A percentile compares a stretch with the other conserved stretches of the same genome.
Evolutionary conservation across 1,140 invertebrate genomes (phyloP).

Genomic region (Aphaenogaster ashmeadi): DNA sequence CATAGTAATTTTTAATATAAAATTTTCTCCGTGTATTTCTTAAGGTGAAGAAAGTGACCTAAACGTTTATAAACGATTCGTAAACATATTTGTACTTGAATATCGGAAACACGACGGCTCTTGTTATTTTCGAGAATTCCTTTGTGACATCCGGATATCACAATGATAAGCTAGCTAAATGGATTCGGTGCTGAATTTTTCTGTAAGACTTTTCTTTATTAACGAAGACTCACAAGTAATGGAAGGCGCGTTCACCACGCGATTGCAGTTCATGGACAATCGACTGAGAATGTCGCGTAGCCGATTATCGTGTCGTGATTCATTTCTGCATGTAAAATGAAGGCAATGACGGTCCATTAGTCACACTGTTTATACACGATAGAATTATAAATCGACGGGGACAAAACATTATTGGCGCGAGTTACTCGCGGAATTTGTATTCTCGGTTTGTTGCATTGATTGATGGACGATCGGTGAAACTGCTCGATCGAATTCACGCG

Average conservation of each 20-base stretch:
- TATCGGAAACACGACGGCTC: neutral
- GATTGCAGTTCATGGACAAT: slow-evolving; percentile 72
- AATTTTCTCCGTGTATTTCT: no score
- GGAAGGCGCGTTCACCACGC: slow-evolving; percentile 55
- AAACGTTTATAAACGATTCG: neutral
- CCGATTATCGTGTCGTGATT: slow-evolving; percentile 74
- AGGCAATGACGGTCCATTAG: slow-evolving; percentile 69
- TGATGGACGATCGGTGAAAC: neutral
- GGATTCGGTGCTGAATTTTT: neutral
- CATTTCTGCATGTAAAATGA: slow-evolving; percentile 73
- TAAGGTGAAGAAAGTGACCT: neutral
- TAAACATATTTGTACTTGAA: neutral
- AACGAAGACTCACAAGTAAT: slow-evolving; percentile 25
- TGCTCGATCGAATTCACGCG: slow-evolving; percentile 15
- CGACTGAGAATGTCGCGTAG: slow-evolving; percentile 37
- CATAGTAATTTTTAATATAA: no score
- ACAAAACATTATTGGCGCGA: slow-evolving; percentile 45
- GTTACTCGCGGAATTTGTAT: neutral
- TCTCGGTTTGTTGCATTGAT: neutral
- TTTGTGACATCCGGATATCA: neutral
- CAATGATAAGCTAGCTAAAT: neutral
- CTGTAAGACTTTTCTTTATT: neutral
- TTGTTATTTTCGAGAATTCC: neutral
- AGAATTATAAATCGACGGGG: slow-evolving; percentile 66
- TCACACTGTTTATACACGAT: slow-evolving; percentile 64